Evolutionary conservation across 2,113 vertebrate species (phyloP), one percentile per base, ranked within the genome.

Genomic region (Elachura formosa): DNA sequence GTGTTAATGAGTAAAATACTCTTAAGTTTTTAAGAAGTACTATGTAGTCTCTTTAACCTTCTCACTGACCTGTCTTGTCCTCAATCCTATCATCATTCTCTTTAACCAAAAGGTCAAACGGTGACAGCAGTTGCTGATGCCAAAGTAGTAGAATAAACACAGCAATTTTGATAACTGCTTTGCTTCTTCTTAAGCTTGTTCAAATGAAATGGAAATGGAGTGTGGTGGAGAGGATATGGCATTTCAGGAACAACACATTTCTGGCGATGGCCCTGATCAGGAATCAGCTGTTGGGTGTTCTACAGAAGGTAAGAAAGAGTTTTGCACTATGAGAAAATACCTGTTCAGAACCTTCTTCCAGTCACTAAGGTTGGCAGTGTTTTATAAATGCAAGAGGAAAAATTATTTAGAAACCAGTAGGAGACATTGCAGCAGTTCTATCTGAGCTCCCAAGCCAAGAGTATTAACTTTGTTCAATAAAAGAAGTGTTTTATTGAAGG

Each of bases 161-260:
- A 64, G 6, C 21, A 38, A 49, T 84, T 85, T 43, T 92, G 56
- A 52, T 92, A 54, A 86, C 67, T 88, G 72, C 52, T 55, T 92
- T 96, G 25, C 69, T 91, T 96, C 51, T 90, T 85, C 52, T 94
- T 95, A 90, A 98, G 98, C 97, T 97, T 98, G 94, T 92, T 86
- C 94, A 95, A 94, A 56, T 68, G 98, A 97, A 91, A 96, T 98
- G 95, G 98, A 98, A 94, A 84, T 97, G 68, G 98, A 97, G 87
- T 84, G 90, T 55, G 51, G 68, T 64, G 96, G 93, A 94, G 97
- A 96, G 34, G 81, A 90, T 45, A 21, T 14, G 17, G 52, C 89
- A 34, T 96, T 98, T 90, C 92, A 97, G 55, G 86, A 98, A 29
- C 96, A 93, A 2, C 52, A 89, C 33, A 12, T 94, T 91, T 54